These are phyloP conservation scores for Augochlora pura DNA, from an alignment of 1,140 invertebrate genomes.

Conservation along the genomic window DNA sequence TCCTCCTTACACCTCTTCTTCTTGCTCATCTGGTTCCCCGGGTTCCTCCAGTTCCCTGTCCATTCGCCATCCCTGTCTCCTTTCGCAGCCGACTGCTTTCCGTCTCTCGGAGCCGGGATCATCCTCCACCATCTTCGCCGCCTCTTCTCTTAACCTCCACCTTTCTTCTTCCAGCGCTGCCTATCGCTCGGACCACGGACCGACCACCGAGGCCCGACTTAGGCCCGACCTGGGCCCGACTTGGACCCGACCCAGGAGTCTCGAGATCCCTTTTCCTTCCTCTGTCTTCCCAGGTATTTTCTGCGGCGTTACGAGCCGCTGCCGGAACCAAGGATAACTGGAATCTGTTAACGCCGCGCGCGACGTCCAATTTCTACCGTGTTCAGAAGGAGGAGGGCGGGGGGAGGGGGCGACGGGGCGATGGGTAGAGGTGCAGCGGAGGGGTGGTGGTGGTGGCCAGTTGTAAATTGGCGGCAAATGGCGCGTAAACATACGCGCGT, in stretches of 20 bases:
- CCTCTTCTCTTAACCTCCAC: slow-evolving; percentile 29
- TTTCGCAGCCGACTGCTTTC: not conserved
- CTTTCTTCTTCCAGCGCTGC: slow-evolving; percentile 30
- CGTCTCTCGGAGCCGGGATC: too few species aligned
- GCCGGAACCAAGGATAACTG: slow-evolving; percentile 51
- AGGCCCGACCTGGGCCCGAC: too few species aligned
- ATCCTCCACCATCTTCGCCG: not conserved
- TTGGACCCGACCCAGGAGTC: too few species aligned
- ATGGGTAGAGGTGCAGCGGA: too few species aligned
- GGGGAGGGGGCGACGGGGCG: too few species aligned
- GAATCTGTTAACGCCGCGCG: slow-evolving; percentile 57
- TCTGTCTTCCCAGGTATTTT: slow-evolving; percentile 32
- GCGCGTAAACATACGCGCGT: slow-evolving; percentile 53
- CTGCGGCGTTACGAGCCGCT: not conserved
- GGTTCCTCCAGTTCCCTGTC: not conserved
- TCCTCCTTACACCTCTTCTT: too few species aligned
- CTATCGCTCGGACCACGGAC: slow-evolving; percentile 44
- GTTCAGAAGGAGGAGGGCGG: too few species aligned
- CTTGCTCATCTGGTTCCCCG: not conserved
- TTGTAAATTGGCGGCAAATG: slow-evolving; percentile 57
- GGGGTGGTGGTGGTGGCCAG: slow-evolving; percentile 5
- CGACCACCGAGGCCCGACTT: too few species aligned
- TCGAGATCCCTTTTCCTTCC: slow-evolving; percentile 40
- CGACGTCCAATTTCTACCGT: slow-evolving; percentile 52
- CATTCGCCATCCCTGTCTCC: too few species aligned